A percentile compares a stretch with the other conserved stretches of the same genome.
phyloP scores from a whole-genome alignment of 2,113 vertebrate genomes.

The Lontra canadensis region DNA sequence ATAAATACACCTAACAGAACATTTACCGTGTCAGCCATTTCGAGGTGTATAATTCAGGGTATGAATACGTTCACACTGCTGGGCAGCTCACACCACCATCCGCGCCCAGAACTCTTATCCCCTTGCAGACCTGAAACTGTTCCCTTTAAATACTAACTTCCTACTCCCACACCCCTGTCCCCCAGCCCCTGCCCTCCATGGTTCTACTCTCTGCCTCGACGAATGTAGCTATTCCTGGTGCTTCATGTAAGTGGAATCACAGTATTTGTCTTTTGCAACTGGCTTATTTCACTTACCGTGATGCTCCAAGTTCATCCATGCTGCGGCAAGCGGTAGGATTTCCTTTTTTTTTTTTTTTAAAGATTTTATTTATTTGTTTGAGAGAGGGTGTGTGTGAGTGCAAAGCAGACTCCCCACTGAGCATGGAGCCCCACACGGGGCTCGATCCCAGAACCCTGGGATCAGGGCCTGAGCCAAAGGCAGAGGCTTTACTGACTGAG shows the following conservation, averaged over 20 bases:
- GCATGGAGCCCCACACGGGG: neutral
- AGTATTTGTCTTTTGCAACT: no score
- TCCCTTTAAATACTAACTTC: neutral
- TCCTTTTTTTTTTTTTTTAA: no score
- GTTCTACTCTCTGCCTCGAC: neutral
- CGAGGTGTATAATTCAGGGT: neutral
- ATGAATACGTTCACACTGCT: no score
- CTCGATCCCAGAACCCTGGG: neutral
- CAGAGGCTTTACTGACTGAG: neutral
- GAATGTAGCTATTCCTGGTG: neutral
- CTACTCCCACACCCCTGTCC: fast-evolving
- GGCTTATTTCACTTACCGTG: no score
- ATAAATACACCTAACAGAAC: neutral
- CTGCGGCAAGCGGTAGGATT: no score
- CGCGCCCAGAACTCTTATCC: no score
- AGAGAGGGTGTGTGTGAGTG: no score
- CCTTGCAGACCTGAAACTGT: neutral
- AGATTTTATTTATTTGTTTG: no score
- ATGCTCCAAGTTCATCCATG: no score
- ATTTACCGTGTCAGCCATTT: neutral
- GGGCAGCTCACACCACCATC: fast-evolving
- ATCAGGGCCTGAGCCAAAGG: neutral
- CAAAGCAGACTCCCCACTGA: neutral
- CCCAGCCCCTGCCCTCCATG: neutral
- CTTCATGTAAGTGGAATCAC: neutral